phyloP scores from a whole-genome alignment of 1,140 invertebrate genomes.

The Diploscapter pachys region DNA sequence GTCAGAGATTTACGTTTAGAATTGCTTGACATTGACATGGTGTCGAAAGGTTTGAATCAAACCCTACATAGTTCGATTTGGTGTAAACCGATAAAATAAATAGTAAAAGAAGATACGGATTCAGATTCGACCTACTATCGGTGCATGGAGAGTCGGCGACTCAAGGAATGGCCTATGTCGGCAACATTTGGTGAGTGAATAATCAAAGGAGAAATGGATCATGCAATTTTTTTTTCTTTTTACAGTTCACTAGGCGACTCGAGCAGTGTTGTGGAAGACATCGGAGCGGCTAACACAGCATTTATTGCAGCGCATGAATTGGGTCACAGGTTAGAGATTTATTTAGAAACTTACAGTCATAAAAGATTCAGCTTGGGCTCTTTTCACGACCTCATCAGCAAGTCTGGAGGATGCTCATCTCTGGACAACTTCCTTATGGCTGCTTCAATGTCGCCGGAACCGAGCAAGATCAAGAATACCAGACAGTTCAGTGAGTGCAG shows the following conservation, averaged over 20 bases:
- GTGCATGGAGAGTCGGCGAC: conserved; percentile 48
- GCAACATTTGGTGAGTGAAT: conserved; percentile 44
- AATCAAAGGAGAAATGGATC: background rate
- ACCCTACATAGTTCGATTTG: too few relatives aligned
- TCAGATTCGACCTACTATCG: conserved; percentile 46
- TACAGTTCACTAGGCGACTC: conserved; percentile 30
- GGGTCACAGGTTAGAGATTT: conserved; percentile 40
- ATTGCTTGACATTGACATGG: too few relatives aligned
- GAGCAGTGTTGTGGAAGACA: conserved; percentile 51
- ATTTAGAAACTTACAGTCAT: too few relatives aligned
- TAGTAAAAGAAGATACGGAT: background rate
- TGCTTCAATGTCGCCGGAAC: conserved; percentile 40
- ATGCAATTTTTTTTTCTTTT: too few relatives aligned
- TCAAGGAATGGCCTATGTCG: conserved; percentile 56
- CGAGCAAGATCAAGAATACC: conserved; percentile 40
- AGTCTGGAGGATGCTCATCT: conserved; percentile 32
- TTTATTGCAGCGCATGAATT: conserved; percentile 53
- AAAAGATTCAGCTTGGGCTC: conserved; percentile 41
- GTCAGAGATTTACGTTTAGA: too few relatives aligned
- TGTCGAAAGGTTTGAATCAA: too few relatives aligned
- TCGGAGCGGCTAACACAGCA: conserved; percentile 50
- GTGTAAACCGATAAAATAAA: background rate
- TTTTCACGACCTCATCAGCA: conserved; percentile 42
- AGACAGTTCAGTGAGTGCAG: conserved; percentile 47
- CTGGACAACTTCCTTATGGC: conserved; percentile 48